These are phyloP conservation scores for Tachypleus tridentatus DNA, from an alignment of 1,140 invertebrate genomes.

Conservation along the genomic window DNA sequence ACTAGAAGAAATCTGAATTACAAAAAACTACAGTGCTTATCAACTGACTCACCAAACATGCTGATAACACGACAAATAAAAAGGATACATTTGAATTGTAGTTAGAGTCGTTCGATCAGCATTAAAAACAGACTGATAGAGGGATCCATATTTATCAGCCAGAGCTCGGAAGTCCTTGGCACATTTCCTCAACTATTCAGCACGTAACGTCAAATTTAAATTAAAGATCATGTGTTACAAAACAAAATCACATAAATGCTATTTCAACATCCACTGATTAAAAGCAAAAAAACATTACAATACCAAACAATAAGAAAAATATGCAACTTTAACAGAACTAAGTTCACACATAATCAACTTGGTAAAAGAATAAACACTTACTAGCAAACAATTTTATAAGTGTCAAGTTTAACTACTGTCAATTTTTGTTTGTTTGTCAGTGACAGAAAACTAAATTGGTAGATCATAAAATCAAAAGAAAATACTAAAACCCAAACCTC, in stretches of 20 bases:
- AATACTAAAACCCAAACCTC: slow-evolving; percentile 8
- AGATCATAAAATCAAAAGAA: slow-evolving; percentile 1
- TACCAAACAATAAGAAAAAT: too few species aligned
- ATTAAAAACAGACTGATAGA: slow-evolving; percentile 87
- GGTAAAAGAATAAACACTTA: too few species aligned
- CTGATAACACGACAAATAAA: slow-evolving; percentile 6
- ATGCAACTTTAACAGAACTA: too few species aligned
- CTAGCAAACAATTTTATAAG: too few species aligned
- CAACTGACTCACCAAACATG: not conserved
- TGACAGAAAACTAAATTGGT: not conserved
- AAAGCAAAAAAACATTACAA: too few species aligned
- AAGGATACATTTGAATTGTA: slow-evolving; percentile 56
- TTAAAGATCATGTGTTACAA: too few species aligned
- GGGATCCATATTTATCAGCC: slow-evolving; percentile 60
- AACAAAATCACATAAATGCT: too few species aligned
- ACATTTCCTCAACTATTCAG: slow-evolving; percentile 53
- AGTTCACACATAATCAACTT: too few species aligned
- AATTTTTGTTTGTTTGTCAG: not conserved
- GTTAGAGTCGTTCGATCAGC: slow-evolving; percentile 71
- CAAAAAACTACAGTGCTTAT: not conserved
- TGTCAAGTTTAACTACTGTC: not conserved
- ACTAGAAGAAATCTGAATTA: slow-evolving; percentile 3
- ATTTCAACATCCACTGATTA: too few species aligned
- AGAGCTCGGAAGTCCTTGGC: slow-evolving; percentile 57
- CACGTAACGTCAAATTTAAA: too few species aligned